Evolutionary conservation across 2,113 vertebrate genomes (phyloP).

Genomic region (Rhinogobius similis): DNA sequence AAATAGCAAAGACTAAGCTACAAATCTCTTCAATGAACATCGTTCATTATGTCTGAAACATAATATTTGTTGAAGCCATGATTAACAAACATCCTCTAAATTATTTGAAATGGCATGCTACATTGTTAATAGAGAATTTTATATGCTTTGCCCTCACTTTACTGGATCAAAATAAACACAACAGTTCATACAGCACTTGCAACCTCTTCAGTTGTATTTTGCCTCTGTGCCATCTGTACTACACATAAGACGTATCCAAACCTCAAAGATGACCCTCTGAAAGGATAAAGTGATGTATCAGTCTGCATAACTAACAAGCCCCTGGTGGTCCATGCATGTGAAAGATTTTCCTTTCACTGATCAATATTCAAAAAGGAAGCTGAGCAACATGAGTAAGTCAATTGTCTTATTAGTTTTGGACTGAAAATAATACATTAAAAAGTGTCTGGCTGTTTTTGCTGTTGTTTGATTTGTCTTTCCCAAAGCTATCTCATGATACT

Average conservation of each 20-base stretch:
- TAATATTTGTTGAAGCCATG: neutral
- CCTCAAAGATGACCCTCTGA: conserved; percentile 24
- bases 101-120: neutral
- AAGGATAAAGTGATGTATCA: conserved; percentile 52
- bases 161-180: too few species aligned
- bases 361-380: neutral
- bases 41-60: neutral
- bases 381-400: neutral
- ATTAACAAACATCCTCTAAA: too few species aligned
- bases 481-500: too few species aligned
- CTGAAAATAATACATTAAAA: too few species aligned
- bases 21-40: neutral
- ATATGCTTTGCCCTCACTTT: too few species aligned
- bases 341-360: neutral
- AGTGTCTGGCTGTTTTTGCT: too few species aligned
- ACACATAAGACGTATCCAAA: conserved; percentile 23
- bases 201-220: conserved; percentile 32
- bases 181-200: too few species aligned
- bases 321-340: neutral
- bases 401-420: neutral
- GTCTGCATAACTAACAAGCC: conserved; percentile 12
- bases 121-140: neutral
- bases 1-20: neutral
- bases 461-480: too few species aligned
- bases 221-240: conserved; percentile 60